Evolutionary conservation across 64 coral and sea anemone species (phyloP).

Genomic region (Pocillopora verrucosa): DNA sequence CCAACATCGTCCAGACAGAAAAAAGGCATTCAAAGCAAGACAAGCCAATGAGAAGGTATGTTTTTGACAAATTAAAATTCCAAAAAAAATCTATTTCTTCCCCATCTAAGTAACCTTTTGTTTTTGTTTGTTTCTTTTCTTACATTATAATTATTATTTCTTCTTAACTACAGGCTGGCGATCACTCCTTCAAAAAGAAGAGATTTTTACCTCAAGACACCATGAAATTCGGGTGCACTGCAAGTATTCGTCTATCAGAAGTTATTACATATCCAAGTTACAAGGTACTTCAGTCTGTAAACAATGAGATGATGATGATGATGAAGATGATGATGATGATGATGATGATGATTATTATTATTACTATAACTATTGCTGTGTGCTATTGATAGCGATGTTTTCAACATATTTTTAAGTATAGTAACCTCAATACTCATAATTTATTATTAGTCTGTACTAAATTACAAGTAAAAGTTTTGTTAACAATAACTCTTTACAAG

Average conservation of each 20-base stretch:
- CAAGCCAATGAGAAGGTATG: conserved; percentile 21
- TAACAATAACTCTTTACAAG: not conserved
- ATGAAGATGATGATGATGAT: no score
- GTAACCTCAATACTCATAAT: no score
- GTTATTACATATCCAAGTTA: conserved; percentile 65
- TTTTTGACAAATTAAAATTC: no score
- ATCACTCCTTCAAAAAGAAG: conserved; percentile 64
- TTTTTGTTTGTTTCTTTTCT: conserved; percentile 9
- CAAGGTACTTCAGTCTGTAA: not conserved
- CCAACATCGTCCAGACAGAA: conserved; percentile 20
- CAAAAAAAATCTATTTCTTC: no score
- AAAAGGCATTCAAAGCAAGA: conserved; percentile 10
- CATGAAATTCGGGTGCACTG: conserved; percentile 60
- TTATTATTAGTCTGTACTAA: not conserved
- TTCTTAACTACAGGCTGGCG: conserved; percentile 20
- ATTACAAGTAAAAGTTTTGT: conserved; percentile 1
- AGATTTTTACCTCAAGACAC: conserved; percentile 67
- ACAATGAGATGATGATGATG: no score
- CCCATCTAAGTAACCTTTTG: not conserved
- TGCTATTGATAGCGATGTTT: not conserved
- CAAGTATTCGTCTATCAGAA: conserved; percentile 60
- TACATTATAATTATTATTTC: not conserved
- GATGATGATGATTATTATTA: no score
- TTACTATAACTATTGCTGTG: no score
- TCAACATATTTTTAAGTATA: not conserved